Conservation (phyloP, 2,888 invertebrate genomes). For the Drosophila paranaensis region DNA sequence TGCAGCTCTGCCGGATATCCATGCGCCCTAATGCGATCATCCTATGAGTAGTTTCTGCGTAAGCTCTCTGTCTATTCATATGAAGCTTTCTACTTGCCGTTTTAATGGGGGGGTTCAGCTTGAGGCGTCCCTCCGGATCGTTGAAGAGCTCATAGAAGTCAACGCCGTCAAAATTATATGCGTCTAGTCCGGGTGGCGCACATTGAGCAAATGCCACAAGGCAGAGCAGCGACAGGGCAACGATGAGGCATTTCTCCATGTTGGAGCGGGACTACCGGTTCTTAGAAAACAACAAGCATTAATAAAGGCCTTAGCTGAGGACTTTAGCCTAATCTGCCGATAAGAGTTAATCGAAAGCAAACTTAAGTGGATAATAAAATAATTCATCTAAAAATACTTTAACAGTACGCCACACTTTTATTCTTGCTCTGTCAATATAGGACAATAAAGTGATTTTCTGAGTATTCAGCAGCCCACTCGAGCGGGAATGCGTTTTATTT, state of each 20-base stretch:
- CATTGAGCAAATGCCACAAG: not conserved
- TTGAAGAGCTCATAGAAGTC: constrained; percentile 46
- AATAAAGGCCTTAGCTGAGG: constrained; percentile 14
- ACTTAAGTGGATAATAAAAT: constrained; percentile 9
- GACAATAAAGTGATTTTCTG: not conserved
- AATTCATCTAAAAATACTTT: not conserved
- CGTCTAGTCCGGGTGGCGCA: constrained; percentile 2
- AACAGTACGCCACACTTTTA: not conserved
- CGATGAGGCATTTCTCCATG: constrained; percentile 21
- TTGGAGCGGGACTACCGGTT: constrained; percentile 16
- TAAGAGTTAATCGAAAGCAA: constrained; percentile 15
- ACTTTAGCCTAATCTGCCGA: constrained; percentile 22
- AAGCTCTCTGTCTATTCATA: not conserved
- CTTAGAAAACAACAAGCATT: too few relatives aligned
- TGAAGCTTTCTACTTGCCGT: constrained; percentile 27
- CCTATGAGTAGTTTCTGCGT: not conserved
- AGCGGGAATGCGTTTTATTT: constrained; percentile 78
- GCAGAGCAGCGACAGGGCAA: constrained; percentile 12
- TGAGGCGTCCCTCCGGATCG: constrained; percentile 43
- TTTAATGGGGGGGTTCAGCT: constrained; percentile 26
- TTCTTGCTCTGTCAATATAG: not conserved
- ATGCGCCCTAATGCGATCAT: constrained; percentile 78
- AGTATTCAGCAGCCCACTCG: constrained; percentile 70
- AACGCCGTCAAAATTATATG: not conserved
- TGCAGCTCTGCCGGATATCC: constrained; percentile 89